phyloP scores from a whole-genome alignment of 2,888 invertebrate genomes.

The Cetonia aurata region DNA sequence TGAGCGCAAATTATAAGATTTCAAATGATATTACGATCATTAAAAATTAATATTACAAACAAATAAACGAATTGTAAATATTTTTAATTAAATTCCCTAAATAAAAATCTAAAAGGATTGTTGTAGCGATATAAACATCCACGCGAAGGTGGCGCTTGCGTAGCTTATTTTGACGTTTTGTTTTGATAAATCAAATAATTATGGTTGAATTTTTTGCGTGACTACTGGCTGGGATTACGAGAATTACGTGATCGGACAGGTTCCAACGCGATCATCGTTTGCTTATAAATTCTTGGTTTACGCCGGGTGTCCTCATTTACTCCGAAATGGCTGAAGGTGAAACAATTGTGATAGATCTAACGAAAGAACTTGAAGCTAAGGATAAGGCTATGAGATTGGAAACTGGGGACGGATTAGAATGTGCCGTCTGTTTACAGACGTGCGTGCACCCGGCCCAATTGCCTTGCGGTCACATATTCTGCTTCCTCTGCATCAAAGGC shows the following conservation, averaged over 20 bases:
- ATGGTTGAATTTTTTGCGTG: no score
- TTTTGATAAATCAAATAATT: not conserved
- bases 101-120: no score
- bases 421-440: slow-evolving; percentile 92
- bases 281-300: no score
- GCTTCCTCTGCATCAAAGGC: slow-evolving; percentile 96
- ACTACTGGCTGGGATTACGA: not conserved
- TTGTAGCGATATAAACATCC: no score
- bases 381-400: slow-evolving; percentile 46
- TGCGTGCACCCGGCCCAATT: slow-evolving; percentile 93
- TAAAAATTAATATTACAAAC: no score
- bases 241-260: not conserved
- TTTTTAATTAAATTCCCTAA: no score
- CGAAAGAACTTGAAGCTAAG: slow-evolving; percentile 44
- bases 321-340: slow-evolving; percentile 50
- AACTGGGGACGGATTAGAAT: slow-evolving; percentile 71
- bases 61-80: no score
- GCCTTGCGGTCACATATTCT: slow-evolving; percentile 96
- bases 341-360: slow-evolving; percentile 39
- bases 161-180: not conserved
- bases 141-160: no score
- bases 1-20: no score
- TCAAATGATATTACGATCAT: no score
- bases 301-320: not conserved
- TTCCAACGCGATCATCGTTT: not conserved